Base-by-base conservation (phyloP, 1,140 invertebrate species). In the Stratiolaelaps scimitus region DNA sequence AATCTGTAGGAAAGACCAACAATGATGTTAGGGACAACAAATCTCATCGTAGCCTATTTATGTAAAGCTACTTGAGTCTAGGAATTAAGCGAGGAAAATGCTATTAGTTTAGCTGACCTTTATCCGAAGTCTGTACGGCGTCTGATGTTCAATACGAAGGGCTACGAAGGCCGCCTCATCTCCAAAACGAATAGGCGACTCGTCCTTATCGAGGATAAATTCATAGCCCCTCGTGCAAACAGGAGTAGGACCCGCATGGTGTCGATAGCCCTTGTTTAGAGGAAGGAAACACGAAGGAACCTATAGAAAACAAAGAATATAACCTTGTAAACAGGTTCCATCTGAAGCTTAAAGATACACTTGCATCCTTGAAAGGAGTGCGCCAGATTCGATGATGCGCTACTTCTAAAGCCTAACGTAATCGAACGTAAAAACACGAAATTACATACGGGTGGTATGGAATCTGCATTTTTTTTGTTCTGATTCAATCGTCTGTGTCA, bases 101-200 rank as follows among this genome's bases (percentile, higher is more conserved):
- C 10, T 10, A 10, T 40, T 40, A 4, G 43, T 47, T 44, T 20
- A 43, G 60, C 43, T 69, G 46, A 71, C 70, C 68, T 70, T 70
- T 1, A 71, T 69, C 15, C 69, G 43, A 4, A 71, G 43, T n/a
- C 70, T 65, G 19, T 67, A 60, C 15, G 67, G 64, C 0, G 70
- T 70, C 29, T 71, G 69, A 67, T 67, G 67, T 48, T 71, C 68
- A 6, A 71, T 67, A 26, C 65, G 46, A 40, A 71, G 46, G n/a
- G 53, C 44, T 1, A 70, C 64, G 1, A 28, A 10, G 10, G 67
- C 56, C 7, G 67, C 60, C 43, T 71, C 70, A 43, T 70, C 69
- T 17, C 70, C 69, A 26, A 68, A 71, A 26, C 69, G 43, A 0
- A 67, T 67, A 15, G 70, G 68, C 0, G 56, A 60, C 23, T 60